Base-by-base conservation (phyloP, 2,113 vertebrate genomes). In the Melanerpes aurifrons region DNA sequence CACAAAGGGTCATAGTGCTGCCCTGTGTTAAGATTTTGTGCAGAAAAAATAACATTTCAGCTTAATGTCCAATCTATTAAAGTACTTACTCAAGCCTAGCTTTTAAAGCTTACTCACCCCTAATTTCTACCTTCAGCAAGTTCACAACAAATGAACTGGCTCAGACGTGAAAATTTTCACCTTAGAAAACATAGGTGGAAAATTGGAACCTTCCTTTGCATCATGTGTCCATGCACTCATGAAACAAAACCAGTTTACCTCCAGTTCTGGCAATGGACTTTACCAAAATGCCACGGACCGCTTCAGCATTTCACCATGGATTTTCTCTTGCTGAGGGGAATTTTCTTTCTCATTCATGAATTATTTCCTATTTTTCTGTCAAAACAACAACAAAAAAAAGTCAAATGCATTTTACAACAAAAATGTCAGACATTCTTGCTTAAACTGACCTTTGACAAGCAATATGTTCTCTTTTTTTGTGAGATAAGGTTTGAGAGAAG, bases 401-500 rank as follows among this genome's bases (percentile, higher is more conserved):
- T 48, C 28, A 80, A 89, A 89, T 58, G 18, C 28, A 59, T 81
- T 85, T 63, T 77, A 69, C 87, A 96, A 80, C 53, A 87, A 91
- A 94, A 82, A 32, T 6, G 2, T 89, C 87, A 91, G 54, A 86
- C 69, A 32, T 87, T 95, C 56, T 71, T 92, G 61, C 89, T 83
- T 81, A 78, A 58, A 53, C 15, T 88, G 85, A 94, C 85, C 66
- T 91, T 83, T 92, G 75, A 87, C 82, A 88, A 72, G 58, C 37
- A 91, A 80, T 66, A 72, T 87, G 48, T 31, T 92, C 87, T 26
- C 82, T 94, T 84, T 45, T 91, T 95, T 94, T 67, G 53, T 43
- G 32, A 91, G 37, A 57, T 28, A 58, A 87, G 94, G 59, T 87
- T 81, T 61, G 56, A 87, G 74, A 82, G 71, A 92, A 94, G 79